A percentile compares a stretch with the other conserved stretches of the same genome.
Evolutionary conservation across 2,797 vertebrate genomes (phyloP).

Genomic region (Spea hammondii): DNA sequence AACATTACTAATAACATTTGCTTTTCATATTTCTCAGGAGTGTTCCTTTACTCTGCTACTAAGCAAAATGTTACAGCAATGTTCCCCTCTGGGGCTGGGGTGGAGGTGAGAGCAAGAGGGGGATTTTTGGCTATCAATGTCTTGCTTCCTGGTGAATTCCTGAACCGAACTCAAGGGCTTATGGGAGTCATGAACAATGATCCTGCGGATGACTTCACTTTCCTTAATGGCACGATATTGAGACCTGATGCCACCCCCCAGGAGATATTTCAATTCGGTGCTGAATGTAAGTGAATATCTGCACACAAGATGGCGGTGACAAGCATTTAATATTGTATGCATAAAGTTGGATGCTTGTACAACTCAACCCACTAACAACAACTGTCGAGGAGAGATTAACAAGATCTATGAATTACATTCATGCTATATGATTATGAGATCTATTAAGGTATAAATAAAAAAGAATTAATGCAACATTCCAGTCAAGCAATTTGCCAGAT

Average conservation of each 20-base stretch:
- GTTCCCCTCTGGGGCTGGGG: conserved; percentile 83
- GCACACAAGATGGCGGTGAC: too few species aligned
- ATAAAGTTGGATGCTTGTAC: too few species aligned
- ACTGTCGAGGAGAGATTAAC: too few species aligned
- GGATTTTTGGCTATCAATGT: conserved; percentile 73
- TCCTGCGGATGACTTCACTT: conserved; percentile 72
- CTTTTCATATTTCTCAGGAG: conserved; percentile 62
- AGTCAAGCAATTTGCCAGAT: too few species aligned
- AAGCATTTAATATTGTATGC: not conserved
- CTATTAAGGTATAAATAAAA: too few species aligned
- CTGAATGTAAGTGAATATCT: conserved; percentile 77
- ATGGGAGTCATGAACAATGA: conserved; percentile 81
- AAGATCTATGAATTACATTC: too few species aligned
- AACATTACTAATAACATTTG: too few species aligned
- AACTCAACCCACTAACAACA: too few species aligned
- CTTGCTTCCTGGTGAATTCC: conserved; percentile 80
- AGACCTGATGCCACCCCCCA: conserved; percentile 59
- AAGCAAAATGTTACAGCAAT: conserved; percentile 77
- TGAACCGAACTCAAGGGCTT: conserved; percentile 73
- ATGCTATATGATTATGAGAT: too few species aligned
- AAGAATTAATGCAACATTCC: too few species aligned
- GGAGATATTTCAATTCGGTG: conserved; percentile 79
- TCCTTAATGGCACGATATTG: conserved; percentile 66
- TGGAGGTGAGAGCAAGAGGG: conserved; percentile 71
- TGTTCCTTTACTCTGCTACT: conserved; percentile 78